Percentiles rank a stretch among this genome's conserved stretches.
phyloP scores from a whole-genome alignment of 2,113 vertebrate genomes.

The Nannospalax galili region DNA sequence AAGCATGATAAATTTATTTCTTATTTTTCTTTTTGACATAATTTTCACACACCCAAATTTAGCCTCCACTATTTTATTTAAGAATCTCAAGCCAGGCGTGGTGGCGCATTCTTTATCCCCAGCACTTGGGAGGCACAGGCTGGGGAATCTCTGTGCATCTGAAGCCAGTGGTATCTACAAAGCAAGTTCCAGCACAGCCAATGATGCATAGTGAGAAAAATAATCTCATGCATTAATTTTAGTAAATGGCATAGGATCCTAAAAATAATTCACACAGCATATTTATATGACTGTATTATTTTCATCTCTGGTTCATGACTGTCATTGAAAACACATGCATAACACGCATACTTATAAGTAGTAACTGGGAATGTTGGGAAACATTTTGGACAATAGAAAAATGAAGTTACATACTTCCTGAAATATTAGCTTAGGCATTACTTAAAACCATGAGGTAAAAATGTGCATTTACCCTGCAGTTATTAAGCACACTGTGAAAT shows the following conservation, averaged over 20 bases:
- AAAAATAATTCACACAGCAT: background rate
- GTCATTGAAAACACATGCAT: background rate
- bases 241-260: background rate
- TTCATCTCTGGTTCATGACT: slow-evolving; percentile 21
- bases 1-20: background rate
- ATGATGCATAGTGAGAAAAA: too few species aligned
- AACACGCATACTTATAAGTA: background rate
- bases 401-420: background rate
- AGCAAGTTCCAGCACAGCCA: too few species aligned
- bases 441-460: slow-evolving; percentile 29
- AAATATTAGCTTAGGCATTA: background rate
- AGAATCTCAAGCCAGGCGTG: background rate
- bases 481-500: background rate
- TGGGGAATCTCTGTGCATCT: too few species aligned
- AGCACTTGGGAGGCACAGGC: too few species aligned
- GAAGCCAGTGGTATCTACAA: too few species aligned
- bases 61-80: slow-evolving; percentile 23
- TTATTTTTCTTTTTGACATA: background rate
- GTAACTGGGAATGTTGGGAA: background rate
- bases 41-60: slow-evolving; percentile 33
- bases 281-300: slow-evolving; percentile 8
- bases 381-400: background rate
- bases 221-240: background rate
- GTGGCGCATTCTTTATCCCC: slow-evolving; percentile 2
- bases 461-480: background rate